phyloP scores from a whole-genome alignment of 2,113 vertebrate genomes.

The Eublepharis macularius region DNA sequence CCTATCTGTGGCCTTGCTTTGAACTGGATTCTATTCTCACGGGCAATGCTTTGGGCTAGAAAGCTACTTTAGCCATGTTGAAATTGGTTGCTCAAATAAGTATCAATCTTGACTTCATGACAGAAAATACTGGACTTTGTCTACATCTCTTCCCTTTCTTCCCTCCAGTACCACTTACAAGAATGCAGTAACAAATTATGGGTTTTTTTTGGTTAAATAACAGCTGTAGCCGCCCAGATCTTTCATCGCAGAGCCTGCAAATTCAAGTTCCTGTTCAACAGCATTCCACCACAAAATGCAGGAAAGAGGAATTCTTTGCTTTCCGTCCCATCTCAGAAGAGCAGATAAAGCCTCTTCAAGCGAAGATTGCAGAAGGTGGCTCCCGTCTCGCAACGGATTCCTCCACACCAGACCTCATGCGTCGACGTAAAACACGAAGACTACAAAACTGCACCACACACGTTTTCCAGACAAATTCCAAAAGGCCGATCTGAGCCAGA shows the following conservation, averaged over 20 bases:
- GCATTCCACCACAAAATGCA: conserved; percentile 23
- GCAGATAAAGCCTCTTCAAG: neutral
- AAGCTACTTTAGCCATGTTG: conserved; percentile 41
- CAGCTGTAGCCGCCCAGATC: conserved; percentile 15
- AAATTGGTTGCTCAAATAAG: conserved; percentile 50
- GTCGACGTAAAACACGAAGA: conserved; percentile 54
- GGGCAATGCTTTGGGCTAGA: conserved; percentile 26
- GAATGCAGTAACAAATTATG: conserved; percentile 19
- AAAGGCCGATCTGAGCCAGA: conserved; percentile 59
- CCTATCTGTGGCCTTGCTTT: conserved; percentile 12
- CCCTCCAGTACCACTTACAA: neutral
- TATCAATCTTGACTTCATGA: neutral
- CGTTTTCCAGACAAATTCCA: conserved; percentile 54
- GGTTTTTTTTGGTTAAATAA: conserved; percentile 29
- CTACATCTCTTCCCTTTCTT: conserved; percentile 5
- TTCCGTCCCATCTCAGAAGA: neutral
- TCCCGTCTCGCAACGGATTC: neutral
- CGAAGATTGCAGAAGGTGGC: neutral
- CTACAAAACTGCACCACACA: conserved; percentile 54
- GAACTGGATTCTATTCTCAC: conserved; percentile 17
- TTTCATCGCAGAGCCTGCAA: neutral
- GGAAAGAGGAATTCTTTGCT: neutral
- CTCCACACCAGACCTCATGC: conserved; percentile 59
- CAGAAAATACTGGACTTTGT: conserved; percentile 3
- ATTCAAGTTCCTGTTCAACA: neutral